phyloP scores from a whole-genome alignment of 1,140 invertebrate species.

The Helicoverpa zea region DNA sequence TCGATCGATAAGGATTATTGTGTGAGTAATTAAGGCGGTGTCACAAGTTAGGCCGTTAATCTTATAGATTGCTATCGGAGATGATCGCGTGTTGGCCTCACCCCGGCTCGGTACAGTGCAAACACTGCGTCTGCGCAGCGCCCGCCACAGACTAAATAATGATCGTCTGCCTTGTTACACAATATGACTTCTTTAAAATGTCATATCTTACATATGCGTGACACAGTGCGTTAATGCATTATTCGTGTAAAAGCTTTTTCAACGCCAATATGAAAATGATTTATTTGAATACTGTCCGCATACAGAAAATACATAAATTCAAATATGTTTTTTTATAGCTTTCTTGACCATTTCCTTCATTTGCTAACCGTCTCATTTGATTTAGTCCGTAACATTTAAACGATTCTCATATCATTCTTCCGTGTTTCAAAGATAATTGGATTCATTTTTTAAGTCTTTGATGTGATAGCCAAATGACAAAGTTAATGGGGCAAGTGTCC shows the following conservation, averaged over 20 bases:
- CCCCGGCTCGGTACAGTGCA: conserved; percentile 57
- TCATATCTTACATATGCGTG: conserved; percentile 44
- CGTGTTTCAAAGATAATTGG: not conserved
- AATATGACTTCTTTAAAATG: conserved; percentile 51
- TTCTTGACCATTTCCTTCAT: not conserved
- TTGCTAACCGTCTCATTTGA: not conserved
- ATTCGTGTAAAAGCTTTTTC: conserved; percentile 56
- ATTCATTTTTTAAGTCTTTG: conserved; percentile 11
- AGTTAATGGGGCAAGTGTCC: not conserved
- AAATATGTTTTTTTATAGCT: conserved; percentile 3
- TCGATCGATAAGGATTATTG: conserved; percentile 75
- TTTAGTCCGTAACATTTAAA: not conserved
- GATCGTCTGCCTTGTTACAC: conserved; percentile 63
- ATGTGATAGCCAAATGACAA: not conserved
- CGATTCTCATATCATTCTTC: not conserved
- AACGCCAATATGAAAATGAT: conserved; percentile 51
- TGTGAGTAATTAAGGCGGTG: conserved; percentile 83
- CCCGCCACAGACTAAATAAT: conserved; percentile 59
- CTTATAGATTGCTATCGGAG: conserved; percentile 79
- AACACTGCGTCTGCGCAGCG: conserved; percentile 57
- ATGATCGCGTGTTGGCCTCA: conserved; percentile 77
- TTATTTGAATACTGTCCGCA: conserved; percentile 40
- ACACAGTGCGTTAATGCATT: conserved; percentile 55
- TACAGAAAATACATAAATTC: conserved; percentile 6
- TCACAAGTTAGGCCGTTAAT: conserved; percentile 77